A percentile compares a stretch with the other conserved stretches of the same genome.
These are phyloP conservation scores for Scolanthus callimorphus DNA, from an alignment of 92 coral and sea anemone species.

Conservation along the genomic window DNA sequence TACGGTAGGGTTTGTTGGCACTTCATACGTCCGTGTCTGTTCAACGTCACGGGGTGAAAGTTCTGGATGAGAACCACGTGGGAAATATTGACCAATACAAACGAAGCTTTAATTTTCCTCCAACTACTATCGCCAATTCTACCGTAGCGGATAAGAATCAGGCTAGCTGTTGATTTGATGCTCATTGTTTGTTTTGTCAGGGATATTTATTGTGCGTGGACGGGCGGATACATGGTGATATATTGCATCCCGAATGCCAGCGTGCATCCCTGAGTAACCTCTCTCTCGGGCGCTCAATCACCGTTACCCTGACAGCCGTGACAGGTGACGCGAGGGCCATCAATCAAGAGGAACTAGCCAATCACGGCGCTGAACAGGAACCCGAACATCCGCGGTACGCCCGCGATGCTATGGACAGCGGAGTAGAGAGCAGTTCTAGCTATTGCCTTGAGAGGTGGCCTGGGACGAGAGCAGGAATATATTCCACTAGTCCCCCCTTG, in stretches of 20 bases:
- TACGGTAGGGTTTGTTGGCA: too few relatives aligned
- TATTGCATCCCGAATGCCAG: constrained; percentile 28
- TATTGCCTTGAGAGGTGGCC: constrained; percentile 14
- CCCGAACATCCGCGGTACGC: background rate
- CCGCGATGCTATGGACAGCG: constrained; percentile 65
- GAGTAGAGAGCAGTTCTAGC: constrained; percentile 83
- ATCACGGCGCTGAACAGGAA: background rate
- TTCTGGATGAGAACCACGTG: too few relatives aligned
- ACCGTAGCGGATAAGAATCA: too few relatives aligned
- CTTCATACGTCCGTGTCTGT: background rate
- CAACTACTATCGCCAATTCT: too few relatives aligned
- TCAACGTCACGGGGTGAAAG: background rate
- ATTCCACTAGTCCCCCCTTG: constrained; percentile 36
- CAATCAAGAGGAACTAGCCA: background rate
- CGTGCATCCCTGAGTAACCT: constrained; percentile 26
- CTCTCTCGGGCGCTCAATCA: constrained; percentile 31
- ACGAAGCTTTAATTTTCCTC: too few relatives aligned
- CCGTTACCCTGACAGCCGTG: constrained; percentile 37
- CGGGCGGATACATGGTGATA: constrained; percentile 44
- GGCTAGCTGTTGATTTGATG: too few relatives aligned
- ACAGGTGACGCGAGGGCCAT: constrained; percentile 20
- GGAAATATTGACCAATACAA: too few relatives aligned
- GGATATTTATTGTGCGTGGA: constrained; percentile 64
- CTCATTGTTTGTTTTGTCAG: constrained; percentile 25
- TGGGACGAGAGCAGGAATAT: constrained; percentile 9